A percentile compares a stretch with the other conserved stretches of the same genome.
Evolutionary conservation across 1,140 invertebrate genomes (phyloP).

Genomic region (Tetragonula clypearis): DNA sequence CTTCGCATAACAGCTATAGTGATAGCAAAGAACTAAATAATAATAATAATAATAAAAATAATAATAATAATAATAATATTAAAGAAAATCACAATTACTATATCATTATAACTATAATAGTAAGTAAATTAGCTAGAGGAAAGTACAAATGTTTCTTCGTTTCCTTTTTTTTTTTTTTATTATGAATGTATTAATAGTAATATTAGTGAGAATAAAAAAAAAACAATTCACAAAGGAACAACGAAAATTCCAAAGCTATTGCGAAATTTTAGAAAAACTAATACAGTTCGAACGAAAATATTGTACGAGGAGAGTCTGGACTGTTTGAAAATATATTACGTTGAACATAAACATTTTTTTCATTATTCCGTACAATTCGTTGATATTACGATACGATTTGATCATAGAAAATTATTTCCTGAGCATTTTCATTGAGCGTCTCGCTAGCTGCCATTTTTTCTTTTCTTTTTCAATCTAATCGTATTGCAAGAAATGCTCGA

Average conservation of each 20-base stretch:
- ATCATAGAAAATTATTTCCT: constrained; percentile 8
- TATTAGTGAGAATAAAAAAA: neutral
- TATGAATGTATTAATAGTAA: neutral
- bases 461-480: neutral
- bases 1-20: neutral
- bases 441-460: neutral
- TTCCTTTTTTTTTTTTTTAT: neutral
- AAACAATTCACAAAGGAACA: neutral
- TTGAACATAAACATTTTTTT: neutral
- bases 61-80: neutral
- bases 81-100: neutral
- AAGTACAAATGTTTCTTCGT: neutral
- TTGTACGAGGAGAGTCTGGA: neutral
- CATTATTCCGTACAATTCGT: neutral
- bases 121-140: constrained; percentile 16
- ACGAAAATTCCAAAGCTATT: neutral
- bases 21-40: constrained; percentile 4
- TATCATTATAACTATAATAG: too few relatives aligned
- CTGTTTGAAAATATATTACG: neutral
- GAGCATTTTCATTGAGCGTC: constrained; percentile 8
- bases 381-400: neutral
- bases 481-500: neutral
- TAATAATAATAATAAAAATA: neutral
- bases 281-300: neutral
- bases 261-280: neutral